Conservation (phyloP, 2,888 invertebrate species). For the Drosophila trichaetosa region DNA sequence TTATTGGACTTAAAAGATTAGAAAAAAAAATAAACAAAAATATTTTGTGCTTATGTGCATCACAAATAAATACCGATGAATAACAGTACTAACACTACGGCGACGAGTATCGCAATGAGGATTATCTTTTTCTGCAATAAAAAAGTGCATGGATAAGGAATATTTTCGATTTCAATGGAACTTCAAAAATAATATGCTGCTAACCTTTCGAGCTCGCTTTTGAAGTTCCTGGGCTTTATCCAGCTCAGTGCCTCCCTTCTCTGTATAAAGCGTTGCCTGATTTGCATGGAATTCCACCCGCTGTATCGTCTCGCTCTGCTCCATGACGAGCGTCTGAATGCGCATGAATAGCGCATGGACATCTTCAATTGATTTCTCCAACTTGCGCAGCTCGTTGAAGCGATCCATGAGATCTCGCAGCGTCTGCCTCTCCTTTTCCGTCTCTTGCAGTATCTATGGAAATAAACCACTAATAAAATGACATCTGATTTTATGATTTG, state of each 20-base stretch:
- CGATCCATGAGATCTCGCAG: conserved; percentile 84
- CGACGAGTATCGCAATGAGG: conserved; percentile 75
- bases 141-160: neutral
- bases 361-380: conserved; percentile 85
- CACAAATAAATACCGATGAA: conserved; percentile 81
- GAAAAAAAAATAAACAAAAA: conserved; percentile 29
- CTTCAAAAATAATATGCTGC: neutral
- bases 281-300: conserved; percentile 85
- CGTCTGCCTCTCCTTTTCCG: conserved; percentile 83
- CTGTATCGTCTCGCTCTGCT: conserved; percentile 85
- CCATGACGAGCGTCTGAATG: conserved; percentile 84
- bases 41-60: conserved; percentile 38
- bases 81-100: conserved; percentile 75
- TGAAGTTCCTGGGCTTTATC: conserved; percentile 74
- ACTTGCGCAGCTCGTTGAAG: conserved; percentile 83
- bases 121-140: conserved; percentile 82
- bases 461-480: neutral
- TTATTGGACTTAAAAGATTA: conserved; percentile 58
- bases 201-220: conserved; percentile 79
- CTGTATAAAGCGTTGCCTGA: conserved; percentile 82
- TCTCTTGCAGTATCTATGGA: conserved; percentile 84
- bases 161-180: neutral
- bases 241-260: conserved; percentile 83
- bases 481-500: neutral
- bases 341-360: conserved; percentile 84